Base-by-base conservation (phyloP, 2,797 vertebrate genomes). In the Danio aesculapii region DNA sequence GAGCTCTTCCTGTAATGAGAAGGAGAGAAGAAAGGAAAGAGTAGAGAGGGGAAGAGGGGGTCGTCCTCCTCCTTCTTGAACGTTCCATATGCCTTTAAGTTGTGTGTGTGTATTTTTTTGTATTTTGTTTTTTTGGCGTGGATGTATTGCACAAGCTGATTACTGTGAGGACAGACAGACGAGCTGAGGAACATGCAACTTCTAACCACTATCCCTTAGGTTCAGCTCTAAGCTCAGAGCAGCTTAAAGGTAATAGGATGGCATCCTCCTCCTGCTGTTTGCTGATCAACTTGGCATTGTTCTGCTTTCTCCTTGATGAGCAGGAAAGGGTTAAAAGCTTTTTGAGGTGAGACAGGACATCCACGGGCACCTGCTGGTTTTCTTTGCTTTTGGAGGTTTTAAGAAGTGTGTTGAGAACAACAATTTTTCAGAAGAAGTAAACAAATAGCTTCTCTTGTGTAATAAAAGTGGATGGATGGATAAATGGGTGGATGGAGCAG, bases 121-220 rank as follows among this genome's bases (percentile, higher is more conserved):
- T 30, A 1, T 30, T 30, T 30, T 30, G 30, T 30, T 1, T 89
- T 91, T 88, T 90, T 92, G 89, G 84, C 83, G 82, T 80, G 86
- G 83, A 81, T 82, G 79, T 83, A 81, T 78, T 66, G n/a, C 82
- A 77, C 86, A 87, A 88, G 85, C 87, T 62, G 86, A 91, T 90
- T 89, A 87, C 83, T 87, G 77, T 50, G 44, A 80, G 77, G 80
- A 69, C 53, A 85, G 78, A 62, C 5, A 71, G 75, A 86, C 70
- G 63, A 85, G 77, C 84, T 67, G 84, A 70, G 66, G 78, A 71
- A 53, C 30, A 43, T 55, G 59, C 8, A 53, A 43, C 57, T 52
- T 59, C 30, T 39, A 62, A 52, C 16, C 46, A 53, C 49, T 72
- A 41, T 73, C 41, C 61, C 50, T 47, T 13, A 17, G 69, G 59